These are phyloP conservation scores for Tetrax tetrax DNA, from an alignment of 2,113 vertebrate genomes.

Conservation along the genomic window DNA sequence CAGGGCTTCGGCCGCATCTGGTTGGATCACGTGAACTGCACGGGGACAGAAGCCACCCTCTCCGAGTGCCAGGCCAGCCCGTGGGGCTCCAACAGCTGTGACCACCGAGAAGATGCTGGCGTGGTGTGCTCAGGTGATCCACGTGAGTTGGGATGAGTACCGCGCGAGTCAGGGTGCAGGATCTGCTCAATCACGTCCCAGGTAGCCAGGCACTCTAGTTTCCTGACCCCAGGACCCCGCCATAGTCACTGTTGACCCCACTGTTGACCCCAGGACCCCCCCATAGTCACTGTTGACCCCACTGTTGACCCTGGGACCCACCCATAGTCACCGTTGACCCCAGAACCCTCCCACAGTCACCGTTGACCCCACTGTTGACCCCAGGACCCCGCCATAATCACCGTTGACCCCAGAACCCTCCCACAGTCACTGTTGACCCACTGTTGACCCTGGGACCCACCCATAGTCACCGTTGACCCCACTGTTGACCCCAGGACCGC, in stretches of 20 bases:
- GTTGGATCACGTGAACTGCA: background rate
- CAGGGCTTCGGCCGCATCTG: background rate
- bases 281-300: too few species aligned
- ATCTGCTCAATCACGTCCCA: too few species aligned
- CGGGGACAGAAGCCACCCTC: background rate
- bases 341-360: background rate
- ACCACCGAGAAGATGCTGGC: background rate
- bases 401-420: background rate
- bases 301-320: too few species aligned
- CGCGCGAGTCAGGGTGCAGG: accelerated
- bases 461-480: too few species aligned
- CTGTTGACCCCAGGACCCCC: too few species aligned
- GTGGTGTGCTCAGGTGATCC: conserved; percentile 29
- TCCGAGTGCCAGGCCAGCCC: background rate
- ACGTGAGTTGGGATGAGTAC: background rate
- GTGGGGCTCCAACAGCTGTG: conserved; percentile 17
- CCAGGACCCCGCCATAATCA: background rate
- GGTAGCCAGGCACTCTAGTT: background rate
- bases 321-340: background rate
- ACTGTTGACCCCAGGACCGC: too few species aligned
- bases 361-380: background rate
- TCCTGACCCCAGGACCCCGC: too few species aligned
- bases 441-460: too few species aligned
- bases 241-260: too few species aligned
- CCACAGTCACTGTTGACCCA: background rate